Evolutionary conservation across 2,888 invertebrate genomes (phyloP).

Genomic region (Automeris io): DNA sequence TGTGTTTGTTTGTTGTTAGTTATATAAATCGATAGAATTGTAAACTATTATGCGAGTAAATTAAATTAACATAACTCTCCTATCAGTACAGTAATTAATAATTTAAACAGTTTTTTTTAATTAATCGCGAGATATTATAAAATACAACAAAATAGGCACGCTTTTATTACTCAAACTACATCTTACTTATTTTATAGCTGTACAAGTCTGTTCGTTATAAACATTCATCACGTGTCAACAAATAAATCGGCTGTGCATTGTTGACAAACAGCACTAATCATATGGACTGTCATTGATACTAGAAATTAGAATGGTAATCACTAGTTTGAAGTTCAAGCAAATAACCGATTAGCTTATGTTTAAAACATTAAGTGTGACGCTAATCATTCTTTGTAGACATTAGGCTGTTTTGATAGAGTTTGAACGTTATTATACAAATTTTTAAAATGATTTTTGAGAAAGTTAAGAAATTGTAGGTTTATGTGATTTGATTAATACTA

Average conservation of each 20-base stretch:
- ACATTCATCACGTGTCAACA: slow-evolving; percentile 11
- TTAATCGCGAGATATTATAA: no score
- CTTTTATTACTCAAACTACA: no score
- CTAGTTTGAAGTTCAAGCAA: slow-evolving; percentile 29
- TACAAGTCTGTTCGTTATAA: slow-evolving; percentile 1
- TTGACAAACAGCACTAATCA: slow-evolving; percentile 15
- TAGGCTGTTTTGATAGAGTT: background rate
- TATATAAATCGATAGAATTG: no score
- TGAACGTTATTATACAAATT: background rate
- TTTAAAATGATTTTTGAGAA: no score
- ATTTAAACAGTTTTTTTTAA: no score
- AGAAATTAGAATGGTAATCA: slow-evolving; percentile 15
- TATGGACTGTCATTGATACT: slow-evolving; percentile 9
- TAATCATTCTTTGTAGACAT: background rate
- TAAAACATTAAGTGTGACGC: slow-evolving; percentile 7
- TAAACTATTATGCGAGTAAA: no score
- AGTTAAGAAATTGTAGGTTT: no score
- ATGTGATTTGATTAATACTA: no score
- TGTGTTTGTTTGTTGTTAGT: no score
- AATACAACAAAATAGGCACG: no score
- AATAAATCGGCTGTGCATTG: slow-evolving; percentile 16
- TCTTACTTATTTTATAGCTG: background rate
- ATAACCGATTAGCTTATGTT: slow-evolving; percentile 14
- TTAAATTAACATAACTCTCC: no score
- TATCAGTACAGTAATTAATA: no score